Evolutionary conservation across 1,140 invertebrate species (phyloP).

Genomic region (Cepaea nemoralis): DNA sequence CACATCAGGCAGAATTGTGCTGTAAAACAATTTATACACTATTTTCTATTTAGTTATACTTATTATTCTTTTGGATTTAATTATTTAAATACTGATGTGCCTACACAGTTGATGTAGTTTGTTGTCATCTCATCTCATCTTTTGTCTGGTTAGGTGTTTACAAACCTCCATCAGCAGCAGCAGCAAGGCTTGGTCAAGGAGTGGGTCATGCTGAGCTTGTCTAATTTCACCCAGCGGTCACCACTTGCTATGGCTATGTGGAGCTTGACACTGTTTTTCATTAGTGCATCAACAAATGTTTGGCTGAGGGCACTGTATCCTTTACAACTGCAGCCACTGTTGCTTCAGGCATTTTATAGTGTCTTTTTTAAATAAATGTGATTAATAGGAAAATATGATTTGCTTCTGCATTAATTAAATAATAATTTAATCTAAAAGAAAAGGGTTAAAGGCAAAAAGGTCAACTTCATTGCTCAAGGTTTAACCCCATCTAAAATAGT

Average conservation of each 20-base stretch:
- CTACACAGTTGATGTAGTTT: too few relatives aligned
- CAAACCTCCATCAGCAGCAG: constrained; percentile 76
- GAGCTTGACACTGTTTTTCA: constrained; percentile 89
- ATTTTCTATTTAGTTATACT: too few relatives aligned
- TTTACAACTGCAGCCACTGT: constrained; percentile 39
- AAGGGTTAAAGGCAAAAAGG: too few relatives aligned
- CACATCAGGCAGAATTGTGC: too few relatives aligned
- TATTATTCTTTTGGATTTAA: too few relatives aligned
- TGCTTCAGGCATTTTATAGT: too few relatives aligned
- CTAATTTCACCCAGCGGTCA: constrained; percentile 86
- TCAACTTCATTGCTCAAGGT: too few relatives aligned
- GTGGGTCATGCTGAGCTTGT: constrained; percentile 89
- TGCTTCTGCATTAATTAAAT: background rate
- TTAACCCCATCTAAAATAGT: too few relatives aligned
- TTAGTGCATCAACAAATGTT: constrained; percentile 83
- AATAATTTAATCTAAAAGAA: background rate
- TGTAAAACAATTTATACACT: too few relatives aligned
- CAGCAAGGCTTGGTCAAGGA: constrained; percentile 80
- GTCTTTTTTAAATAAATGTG: background rate
- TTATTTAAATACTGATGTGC: too few relatives aligned
- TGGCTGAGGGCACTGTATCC: constrained; percentile 84
- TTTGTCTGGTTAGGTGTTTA: constrained; percentile 60
- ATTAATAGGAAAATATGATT: background rate
- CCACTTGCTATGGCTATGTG: constrained; percentile 85
- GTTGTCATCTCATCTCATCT: too few relatives aligned